Conservation (phyloP, 2,888 invertebrate genomes). For the Tetragnatha montana region DNA sequence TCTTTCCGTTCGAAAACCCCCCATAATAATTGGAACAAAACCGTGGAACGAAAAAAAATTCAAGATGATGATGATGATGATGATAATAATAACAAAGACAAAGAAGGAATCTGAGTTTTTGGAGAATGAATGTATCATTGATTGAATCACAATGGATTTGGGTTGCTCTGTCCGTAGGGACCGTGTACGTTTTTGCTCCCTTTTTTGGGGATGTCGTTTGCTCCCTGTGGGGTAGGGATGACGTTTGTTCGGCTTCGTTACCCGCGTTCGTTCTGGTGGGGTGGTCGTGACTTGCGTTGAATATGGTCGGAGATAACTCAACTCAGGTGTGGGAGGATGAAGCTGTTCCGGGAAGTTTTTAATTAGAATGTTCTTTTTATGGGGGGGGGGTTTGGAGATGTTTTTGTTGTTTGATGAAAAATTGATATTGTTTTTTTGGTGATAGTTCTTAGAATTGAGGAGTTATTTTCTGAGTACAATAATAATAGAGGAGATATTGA, state of each 20-base stretch:
- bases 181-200: neutral
- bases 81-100: neutral
- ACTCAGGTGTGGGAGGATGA: neutral
- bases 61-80: too few relatives aligned
- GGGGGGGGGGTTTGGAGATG: neutral
- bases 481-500: too few relatives aligned
- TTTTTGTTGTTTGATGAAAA: too few relatives aligned
- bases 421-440: too few relatives aligned
- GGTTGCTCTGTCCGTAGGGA: neutral
- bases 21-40: constrained; percentile 44
- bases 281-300: neutral
- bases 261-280: neutral
- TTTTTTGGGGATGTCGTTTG: neutral
- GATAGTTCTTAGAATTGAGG: too few relatives aligned
- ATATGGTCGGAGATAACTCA: neutral
- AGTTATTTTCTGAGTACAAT: too few relatives aligned
- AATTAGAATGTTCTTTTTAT: neutral
- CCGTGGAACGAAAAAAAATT: neutral
- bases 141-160: constrained; percentile 36
- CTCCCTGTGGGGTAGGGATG: neutral
- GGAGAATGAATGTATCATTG: constrained; percentile 25
- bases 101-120: constrained; percentile 26
- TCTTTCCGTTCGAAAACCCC: neutral
- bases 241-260: neutral
- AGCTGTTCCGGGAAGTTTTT: neutral